Evolutionary conservation across 2,113 vertebrate genomes (phyloP).

Genomic region (Machaerirhynchus nigripectus): DNA sequence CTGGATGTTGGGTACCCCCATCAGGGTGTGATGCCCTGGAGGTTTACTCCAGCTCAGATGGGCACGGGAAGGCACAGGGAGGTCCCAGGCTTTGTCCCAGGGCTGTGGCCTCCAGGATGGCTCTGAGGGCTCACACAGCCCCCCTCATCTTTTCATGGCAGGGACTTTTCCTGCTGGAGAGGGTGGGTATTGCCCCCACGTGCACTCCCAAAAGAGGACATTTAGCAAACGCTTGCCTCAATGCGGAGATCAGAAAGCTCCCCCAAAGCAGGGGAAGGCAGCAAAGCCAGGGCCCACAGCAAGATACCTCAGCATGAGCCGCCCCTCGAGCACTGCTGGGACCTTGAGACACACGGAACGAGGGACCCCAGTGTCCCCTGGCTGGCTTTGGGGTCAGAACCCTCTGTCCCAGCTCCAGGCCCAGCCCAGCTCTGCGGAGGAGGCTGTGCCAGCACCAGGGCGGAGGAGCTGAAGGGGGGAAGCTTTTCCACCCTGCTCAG

Average conservation of each 20-base stretch:
- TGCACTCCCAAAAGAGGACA: neutral
- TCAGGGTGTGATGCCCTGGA: neutral
- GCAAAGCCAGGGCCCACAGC: neutral
- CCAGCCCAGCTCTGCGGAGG: neutral
- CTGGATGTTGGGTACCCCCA: neutral
- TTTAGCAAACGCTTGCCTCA: neutral
- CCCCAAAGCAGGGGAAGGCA: neutral
- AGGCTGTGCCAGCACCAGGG: neutral
- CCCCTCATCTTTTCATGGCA: neutral
- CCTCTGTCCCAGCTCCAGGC: neutral
- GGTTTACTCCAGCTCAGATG: neutral
- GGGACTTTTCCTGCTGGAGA: neutral
- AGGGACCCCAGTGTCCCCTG: neutral
- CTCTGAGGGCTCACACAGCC: neutral
- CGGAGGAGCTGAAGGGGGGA: neutral
- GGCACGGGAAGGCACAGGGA: fast-evolving
- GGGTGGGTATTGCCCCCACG: no score
- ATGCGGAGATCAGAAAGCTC: neutral
- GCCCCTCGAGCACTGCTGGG: neutral
- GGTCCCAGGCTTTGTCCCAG: neutral
- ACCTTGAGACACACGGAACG: fast-evolving
- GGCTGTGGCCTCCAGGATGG: neutral
- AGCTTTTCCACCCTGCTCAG: neutral
- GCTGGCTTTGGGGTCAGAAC: neutral
- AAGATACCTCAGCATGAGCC: neutral